Evolutionary conservation across 1,140 invertebrate genomes (phyloP), one percentile per base, ranked within the genome.

Genomic region (Panagrolaimus sp.): DNA sequence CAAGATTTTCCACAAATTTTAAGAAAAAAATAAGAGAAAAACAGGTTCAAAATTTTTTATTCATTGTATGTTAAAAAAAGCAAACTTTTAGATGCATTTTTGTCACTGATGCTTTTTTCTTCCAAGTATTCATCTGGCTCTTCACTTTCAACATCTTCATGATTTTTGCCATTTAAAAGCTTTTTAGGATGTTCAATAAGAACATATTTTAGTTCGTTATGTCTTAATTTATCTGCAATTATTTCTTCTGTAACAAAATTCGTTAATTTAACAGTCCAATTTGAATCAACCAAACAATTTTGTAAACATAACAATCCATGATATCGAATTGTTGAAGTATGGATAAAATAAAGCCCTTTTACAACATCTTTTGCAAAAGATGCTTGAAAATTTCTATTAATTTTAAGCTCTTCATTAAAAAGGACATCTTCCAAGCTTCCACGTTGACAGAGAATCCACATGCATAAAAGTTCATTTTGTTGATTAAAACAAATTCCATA

Each of bases 401-500:
- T 72, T 68, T 82, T 82, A 20, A 82, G 46, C 47, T 82, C 80
- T 38, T 82, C 80, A 53, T 82, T 82, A 71, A 82, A 82, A 11
- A 82, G 64, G 11, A 82, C 73, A 57, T 82, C 80, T 78, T 80
- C 16, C 73, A 80, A 57, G 72, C 74, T 79, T 25, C 80, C 80
- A 27, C 80, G 74, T 65, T 72, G 70, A 27, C 80, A 82, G 0
- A 82, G 69, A 44, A 83, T 20, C 80, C 80, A 82, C 48, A 83
- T 65, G 5, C 81, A 80, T 38, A 82, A 72, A 14, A 82, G 72
- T 48, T 82, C 80, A 64, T 82, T 82, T 70, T 83, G 78, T 61
- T 82, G 80, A 63, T 83, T 83, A 73, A 82, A 82, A 11, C 75
- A 75, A 66, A 82, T 82, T 4, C 80, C 80, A 62, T 82, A 82